phyloP scores from a whole-genome alignment of 1,140 invertebrate genomes.

The Lamellibrachia luymesi region DNA sequence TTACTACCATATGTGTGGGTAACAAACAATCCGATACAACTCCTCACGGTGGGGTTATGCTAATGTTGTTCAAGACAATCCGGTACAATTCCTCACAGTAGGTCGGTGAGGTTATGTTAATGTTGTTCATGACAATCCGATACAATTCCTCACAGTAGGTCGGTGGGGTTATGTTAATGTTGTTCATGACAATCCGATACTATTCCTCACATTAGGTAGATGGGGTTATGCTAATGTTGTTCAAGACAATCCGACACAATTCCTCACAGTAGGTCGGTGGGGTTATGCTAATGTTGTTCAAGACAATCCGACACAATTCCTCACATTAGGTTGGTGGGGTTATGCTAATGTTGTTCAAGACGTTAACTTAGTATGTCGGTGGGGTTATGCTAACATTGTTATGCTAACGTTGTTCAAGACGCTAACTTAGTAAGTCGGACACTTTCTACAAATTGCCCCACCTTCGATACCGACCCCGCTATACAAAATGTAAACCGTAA shows the following conservation, averaged over 20 bases:
- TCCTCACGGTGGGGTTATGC: not conserved
- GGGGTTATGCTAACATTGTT: not conserved
- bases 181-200: not conserved
- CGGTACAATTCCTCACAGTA: not conserved
- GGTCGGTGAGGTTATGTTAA: not conserved
- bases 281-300: not conserved
- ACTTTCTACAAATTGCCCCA: not conserved
- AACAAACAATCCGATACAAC: not conserved
- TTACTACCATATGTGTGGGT: not conserved
- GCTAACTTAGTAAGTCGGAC: not conserved
- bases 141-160: not conserved
- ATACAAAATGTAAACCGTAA: not conserved
- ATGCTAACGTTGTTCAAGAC: not conserved
- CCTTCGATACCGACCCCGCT: not conserved
- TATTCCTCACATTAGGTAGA: not conserved
- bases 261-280: not conserved
- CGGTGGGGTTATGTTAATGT: not conserved
- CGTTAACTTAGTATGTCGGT: not conserved
- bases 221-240: not conserved
- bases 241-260: not conserved
- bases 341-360: not conserved
- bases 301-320: not conserved
- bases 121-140: not conserved
- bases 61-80: not conserved
- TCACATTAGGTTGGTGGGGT: not conserved